Percentiles rank a stretch among this genome's conserved stretches.
Evolutionary conservation across 2,888 invertebrate genomes (phyloP).

Genomic region (Agriotes lineatus): DNA sequence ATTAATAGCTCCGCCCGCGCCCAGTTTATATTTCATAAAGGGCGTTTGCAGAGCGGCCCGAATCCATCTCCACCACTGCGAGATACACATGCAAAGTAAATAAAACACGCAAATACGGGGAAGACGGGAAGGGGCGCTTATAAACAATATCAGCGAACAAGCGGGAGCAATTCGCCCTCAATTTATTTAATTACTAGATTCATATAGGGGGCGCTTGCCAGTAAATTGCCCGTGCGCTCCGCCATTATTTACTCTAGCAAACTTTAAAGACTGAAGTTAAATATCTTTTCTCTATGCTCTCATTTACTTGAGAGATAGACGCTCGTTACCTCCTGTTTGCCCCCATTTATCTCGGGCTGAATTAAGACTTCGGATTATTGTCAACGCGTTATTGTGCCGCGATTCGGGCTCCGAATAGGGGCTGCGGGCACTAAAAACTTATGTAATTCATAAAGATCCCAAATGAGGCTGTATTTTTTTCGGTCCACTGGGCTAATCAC

Average conservation of each 20-base stretch:
- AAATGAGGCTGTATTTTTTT: constrained; percentile 33
- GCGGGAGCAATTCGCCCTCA: constrained; percentile 42
- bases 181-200: constrained; percentile 47
- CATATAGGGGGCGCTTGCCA: constrained; percentile 45
- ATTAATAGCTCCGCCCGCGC: constrained; percentile 13
- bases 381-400: constrained; percentile 25
- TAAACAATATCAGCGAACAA: constrained; percentile 43
- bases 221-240: constrained; percentile 48
- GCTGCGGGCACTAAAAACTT: constrained; percentile 16
- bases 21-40: constrained; percentile 16
- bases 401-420: neutral
- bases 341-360: constrained; percentile 36
- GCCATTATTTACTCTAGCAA: constrained; percentile 53
- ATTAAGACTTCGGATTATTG: constrained; percentile 34
- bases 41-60: constrained; percentile 1
- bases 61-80: constrained; percentile 24
- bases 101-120: constrained; percentile 36
- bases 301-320: constrained; percentile 44
- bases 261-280: constrained; percentile 55
- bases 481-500: constrained; percentile 34
- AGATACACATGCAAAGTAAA: constrained; percentile 34
- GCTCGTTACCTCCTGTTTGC: constrained; percentile 38
- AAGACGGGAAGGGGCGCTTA: constrained; percentile 38
- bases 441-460: constrained; percentile 33
- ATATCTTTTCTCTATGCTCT: constrained; percentile 48